Evolutionary conservation across 2,888 invertebrate genomes (phyloP), one percentile per base, ranked within the genome.

Genomic region (Protophormia terraenovae): DNA sequence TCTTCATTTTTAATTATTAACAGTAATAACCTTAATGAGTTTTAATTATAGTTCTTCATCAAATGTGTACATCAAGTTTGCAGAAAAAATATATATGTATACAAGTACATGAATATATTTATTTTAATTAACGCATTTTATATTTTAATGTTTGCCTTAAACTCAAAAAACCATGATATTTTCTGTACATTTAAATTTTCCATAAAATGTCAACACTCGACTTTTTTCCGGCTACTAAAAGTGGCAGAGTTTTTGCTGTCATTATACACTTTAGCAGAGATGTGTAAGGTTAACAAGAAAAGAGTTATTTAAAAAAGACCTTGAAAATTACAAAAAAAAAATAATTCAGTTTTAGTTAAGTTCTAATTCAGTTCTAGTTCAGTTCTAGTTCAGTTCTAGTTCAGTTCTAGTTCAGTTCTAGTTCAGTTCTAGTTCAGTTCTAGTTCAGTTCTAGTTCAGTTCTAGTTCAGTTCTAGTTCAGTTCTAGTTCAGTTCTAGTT

Each of bases 121-220:
- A 60, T 77, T 77, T 58, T 47, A 67, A 77, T 77, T 77, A 67
- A 77, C 29, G 58, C 67, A 22, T 67, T 67, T 64, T 67, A 58
- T 64, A 64, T 64, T 41, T 64, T 64, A 7, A 14, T 77, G 32
- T 55, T 32, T 67, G 47, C 24, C 38, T 77, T 58, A n/a, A 67
- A 67, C 45, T 58, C 58, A 77, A 72, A 71, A 69, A 29, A 64
- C 53, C 29, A 55, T 62, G 38, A 79, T 72, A 55, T 72, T 72
- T 79, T 53, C 16, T 38, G 38, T 38, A 10, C 8, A 50, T 38
- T 71, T 53, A 16, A 55, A 55, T 35, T 55, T 55, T 50, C 38
- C 24, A 38, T 62, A 38, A 62, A 62, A 35, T 41, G 64, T 79
- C 71, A 79, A 72, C 79, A 79, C 79, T 71, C 38, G 14, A 55